Base-by-base conservation (phyloP, 2,113 vertebrate species). In the Eulemur rufifrons region DNA sequence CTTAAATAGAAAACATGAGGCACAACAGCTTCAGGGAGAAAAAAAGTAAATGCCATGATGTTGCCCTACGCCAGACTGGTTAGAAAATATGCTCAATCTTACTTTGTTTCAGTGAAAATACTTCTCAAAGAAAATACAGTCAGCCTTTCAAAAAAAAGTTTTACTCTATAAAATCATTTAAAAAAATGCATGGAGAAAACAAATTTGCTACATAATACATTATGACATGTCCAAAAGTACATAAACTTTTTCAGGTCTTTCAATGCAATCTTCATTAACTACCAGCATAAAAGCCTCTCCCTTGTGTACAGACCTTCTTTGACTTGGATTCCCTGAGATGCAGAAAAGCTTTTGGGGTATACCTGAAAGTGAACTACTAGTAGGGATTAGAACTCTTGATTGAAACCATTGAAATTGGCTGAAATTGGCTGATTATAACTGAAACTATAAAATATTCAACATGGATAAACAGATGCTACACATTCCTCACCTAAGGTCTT, bases 181-280 rank as follows among this genome's bases (percentile, higher is more conserved):
- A 96, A 95, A 80, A 96, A 95, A 80, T 50, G 10, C 83, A 89
- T 66, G 34, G 42, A 89, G 74, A 42, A 85, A 92, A 94, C 8
- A 10, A 66, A 80, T 93, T 59, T 37, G 83, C 52, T 80, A 42
- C 64, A 95, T 29, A 66, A 90, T 17, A 88, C 27, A 63, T 77
- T 29, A 85, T 63, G 34, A 92, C 81, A 74, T 37, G 27, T 52
- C 63, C 59, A 39, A 45, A 93, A 86, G 52, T 1, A 64, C 59
- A 80, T 5, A 68, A 68, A 56, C 23, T 11, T 88, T 45, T 37
- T 47, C 20, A 42, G 8, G 56, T 45, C 34, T 81, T 69, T 69
- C 66, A 89, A 7, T 17, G 21, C 18, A 59, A 32, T 59, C 82
- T 59, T 92, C 54, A 77, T 0, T 71, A 52, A 84, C 18, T 1